Conservation (phyloP, 2,888 invertebrate species). For the Tachina fera region DNA sequence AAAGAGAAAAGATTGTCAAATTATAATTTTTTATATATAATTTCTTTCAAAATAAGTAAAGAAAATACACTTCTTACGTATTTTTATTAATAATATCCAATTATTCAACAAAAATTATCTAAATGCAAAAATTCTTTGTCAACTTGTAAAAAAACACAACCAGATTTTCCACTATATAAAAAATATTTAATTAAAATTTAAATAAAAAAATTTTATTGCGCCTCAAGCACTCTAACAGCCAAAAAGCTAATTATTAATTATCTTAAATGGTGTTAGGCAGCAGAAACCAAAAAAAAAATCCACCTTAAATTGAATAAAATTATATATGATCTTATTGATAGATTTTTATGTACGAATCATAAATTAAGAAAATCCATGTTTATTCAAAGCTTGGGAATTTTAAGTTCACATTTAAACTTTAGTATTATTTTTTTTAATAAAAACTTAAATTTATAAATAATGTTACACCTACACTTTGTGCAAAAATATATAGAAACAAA, state of each 20-base stretch:
- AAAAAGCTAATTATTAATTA: slow-evolving; percentile 20
- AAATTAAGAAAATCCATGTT: slow-evolving; percentile 39
- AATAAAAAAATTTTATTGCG: no score
- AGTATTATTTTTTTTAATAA: slow-evolving; percentile 20
- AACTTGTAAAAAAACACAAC: no score
- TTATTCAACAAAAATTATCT: no score
- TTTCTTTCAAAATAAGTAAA: no score
- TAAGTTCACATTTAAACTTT: slow-evolving; percentile 24
- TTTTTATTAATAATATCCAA: no score
- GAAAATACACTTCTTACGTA: no score
- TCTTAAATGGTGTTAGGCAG: slow-evolving; percentile 11
- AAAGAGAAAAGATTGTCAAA: no score
- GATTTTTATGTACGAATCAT: slow-evolving; percentile 56
- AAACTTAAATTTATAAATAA: slow-evolving; percentile 64
- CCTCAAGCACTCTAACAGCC: no score
- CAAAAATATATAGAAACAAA: slow-evolving; percentile 5
- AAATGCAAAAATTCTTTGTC: no score
- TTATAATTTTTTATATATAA: no score
- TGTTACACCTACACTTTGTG: slow-evolving; percentile 60
- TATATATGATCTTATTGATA: slow-evolving; percentile 64
- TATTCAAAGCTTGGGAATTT: slow-evolving; percentile 56
- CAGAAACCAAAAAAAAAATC: not conserved
- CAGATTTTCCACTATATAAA: no score
- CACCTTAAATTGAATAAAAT: not conserved
- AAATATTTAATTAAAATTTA: no score